A percentile compares a stretch with the other conserved stretches of the same genome.
Conservation (phyloP, 2,888 invertebrate genomes). For the Coecobrya sp. region DNA sequence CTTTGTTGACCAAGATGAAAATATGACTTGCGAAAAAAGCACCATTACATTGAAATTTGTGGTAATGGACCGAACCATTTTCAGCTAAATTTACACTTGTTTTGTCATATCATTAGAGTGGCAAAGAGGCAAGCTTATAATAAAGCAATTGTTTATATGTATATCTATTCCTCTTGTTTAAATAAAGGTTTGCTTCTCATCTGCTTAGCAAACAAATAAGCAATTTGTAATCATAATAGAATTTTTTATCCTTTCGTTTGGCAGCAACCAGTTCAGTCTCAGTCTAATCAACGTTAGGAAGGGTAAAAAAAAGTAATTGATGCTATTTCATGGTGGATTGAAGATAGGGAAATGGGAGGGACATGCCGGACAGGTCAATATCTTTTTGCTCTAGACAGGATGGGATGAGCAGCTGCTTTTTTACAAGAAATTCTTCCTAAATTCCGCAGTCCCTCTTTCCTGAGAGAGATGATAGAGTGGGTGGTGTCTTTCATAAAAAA, state of each 20-base stretch:
- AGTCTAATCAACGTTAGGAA: no score
- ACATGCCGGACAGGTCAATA: conserved; percentile 24
- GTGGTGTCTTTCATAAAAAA: conserved; percentile 24
- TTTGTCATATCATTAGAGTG: background rate
- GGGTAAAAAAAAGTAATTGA: background rate
- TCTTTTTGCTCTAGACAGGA: background rate
- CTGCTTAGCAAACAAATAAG: background rate
- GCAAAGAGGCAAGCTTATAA: background rate
- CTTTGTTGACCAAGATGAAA: conserved; percentile 2
- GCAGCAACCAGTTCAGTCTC: background rate
- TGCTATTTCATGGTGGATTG: background rate
- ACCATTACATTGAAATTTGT: background rate
- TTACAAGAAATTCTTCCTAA: conserved; percentile 29
- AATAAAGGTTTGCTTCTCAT: conserved; percentile 11
- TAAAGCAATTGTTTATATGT: background rate
- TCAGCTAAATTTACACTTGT: conserved; percentile 53
- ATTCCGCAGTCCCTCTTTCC: conserved; percentile 19
- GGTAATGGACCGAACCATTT: background rate
- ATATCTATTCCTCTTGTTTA: background rate
- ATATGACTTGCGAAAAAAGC: conserved; percentile 26
- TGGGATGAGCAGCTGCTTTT: conserved; percentile 5
- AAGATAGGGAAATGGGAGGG: conserved; percentile 12
- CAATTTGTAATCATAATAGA: conserved; percentile 31
- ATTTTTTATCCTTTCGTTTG: background rate
- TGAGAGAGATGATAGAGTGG: conserved; percentile 16